phyloP scores from a whole-genome alignment of 2,888 invertebrate species.

The Monochamus alternatus region DNA sequence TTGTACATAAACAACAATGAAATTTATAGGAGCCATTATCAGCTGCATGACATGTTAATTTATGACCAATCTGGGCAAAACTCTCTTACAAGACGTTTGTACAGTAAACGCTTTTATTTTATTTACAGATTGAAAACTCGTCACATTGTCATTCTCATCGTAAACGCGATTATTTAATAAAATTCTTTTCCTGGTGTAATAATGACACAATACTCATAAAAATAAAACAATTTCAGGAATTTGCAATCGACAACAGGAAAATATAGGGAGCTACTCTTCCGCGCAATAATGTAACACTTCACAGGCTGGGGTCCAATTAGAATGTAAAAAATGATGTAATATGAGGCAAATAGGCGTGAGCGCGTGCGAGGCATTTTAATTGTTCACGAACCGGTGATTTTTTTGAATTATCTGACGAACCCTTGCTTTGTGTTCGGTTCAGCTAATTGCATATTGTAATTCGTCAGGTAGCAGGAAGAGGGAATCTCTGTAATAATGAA shows the following conservation, averaged over 20 bases:
- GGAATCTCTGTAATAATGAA: not conserved
- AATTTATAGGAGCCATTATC: no score
- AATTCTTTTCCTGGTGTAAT: no score
- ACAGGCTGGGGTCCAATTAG: slow-evolving; percentile 49
- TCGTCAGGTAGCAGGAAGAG: not conserved
- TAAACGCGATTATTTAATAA: no score
- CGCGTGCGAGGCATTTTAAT: slow-evolving; percentile 57
- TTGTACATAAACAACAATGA: no score
- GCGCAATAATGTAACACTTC: slow-evolving; percentile 39
- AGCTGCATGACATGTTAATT: no score
- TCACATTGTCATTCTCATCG: no score
- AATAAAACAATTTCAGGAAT: no score
- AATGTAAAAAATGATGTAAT: slow-evolving; percentile 59
- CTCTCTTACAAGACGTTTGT: no score
- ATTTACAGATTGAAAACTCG: no score
- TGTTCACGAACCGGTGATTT: slow-evolving; percentile 53
- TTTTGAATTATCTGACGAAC: slow-evolving; percentile 27
- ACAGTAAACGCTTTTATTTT: no score
- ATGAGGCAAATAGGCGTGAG: slow-evolving; percentile 53
- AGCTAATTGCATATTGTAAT: not conserved
- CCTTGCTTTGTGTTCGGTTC: not conserved
- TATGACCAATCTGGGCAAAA: no score
- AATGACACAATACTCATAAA: no score
- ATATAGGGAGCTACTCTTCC: not conserved
- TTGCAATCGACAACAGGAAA: not conserved